Percentiles rank a stretch among this genome's conserved stretches.
These are phyloP conservation scores for Melikaiella ostensackeni DNA, from an alignment of 2,888 invertebrate species.

Conservation along the genomic window DNA sequence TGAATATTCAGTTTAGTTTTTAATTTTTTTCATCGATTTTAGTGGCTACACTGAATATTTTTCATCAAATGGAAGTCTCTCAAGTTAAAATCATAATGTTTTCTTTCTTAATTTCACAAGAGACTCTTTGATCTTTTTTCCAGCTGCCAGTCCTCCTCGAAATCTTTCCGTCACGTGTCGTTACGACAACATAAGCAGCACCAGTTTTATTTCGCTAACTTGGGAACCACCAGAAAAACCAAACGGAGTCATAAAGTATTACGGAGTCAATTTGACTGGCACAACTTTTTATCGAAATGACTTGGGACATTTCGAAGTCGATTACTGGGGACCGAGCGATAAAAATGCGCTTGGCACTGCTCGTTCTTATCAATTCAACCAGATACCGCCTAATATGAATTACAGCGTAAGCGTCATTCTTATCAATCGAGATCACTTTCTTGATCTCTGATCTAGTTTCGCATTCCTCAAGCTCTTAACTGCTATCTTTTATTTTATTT, in stretches of 20 bases:
- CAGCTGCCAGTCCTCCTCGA: constrained; percentile 85
- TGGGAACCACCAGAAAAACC: constrained; percentile 87
- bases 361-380: constrained; percentile 75
- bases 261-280: constrained; percentile 82
- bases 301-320: constrained; percentile 76
- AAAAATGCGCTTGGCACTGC: constrained; percentile 80
- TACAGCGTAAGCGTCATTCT: constrained; percentile 82
- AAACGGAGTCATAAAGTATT: constrained; percentile 89
- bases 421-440: constrained; percentile 38
- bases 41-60: too few relatives aligned
- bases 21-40: too few relatives aligned
- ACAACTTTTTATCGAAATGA: constrained; percentile 78
- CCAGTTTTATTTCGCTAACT: constrained; percentile 82
- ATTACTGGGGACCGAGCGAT: constrained; percentile 81
- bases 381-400: constrained; percentile 89
- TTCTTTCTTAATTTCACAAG: constrained; percentile 14
- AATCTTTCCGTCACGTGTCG: constrained; percentile 84
- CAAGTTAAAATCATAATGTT: background rate
- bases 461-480: background rate
- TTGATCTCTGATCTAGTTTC: background rate
- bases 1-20: too few relatives aligned
- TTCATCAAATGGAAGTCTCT: too few relatives aligned
- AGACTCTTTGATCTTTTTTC: constrained; percentile 50
- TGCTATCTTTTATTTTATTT: background rate
- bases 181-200: constrained; percentile 81